Base-by-base conservation (phyloP, 1,140 invertebrate genomes). In the Pseudomyrmex flavicornis region DNA sequence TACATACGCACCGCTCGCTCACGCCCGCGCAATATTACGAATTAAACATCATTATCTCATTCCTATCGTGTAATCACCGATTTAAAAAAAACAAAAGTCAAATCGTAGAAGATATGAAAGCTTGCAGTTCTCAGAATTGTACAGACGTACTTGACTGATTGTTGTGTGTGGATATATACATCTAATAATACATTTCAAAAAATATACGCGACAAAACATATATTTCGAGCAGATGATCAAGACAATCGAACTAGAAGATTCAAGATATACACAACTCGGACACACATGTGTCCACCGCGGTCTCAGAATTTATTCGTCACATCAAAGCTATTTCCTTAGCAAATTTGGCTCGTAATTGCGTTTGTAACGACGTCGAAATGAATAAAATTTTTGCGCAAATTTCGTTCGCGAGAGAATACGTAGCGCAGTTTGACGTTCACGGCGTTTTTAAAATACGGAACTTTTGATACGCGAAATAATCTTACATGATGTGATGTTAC, bases 1-100 rank as follows among this genome's bases (percentile, higher is more conserved):
- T 80, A 80, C 66, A 59, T 35, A 59, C 22, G 26, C 26, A 61
- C 72, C n/a, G 44, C 17, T 80, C 59, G 59, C 61, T 72, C 46
- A 50, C 35, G 50, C 20, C 15, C 54, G 20, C 65, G 56, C 35
- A 7, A 35, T 35, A 70, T 13, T 22, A 22, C 13, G 15, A 70
- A 54, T 68, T 13, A 0, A 48, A n/a, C 48, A 35, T 59, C 17
- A 3, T 26, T 79, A 8, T 17, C n/a, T 12, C 2, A 17, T 12
- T 68, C 12, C 44, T 20, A 2, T 1, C 13, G 12, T 26, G 12
- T 13, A 12, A 2, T 46, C 22, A 76, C 48, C 9, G 12, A 77
- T 44, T 65, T 35, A 44, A 20, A 35, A 35, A 74, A 35, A 74
- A n/a, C 2, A 35, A 35, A 35, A 35, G 5, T 35, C 35, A 35